Evolutionary conservation across 2,113 vertebrate genomes (phyloP), one percentile per base, ranked within the genome.

Genomic region (Oreotrochilus melanogaster): DNA sequence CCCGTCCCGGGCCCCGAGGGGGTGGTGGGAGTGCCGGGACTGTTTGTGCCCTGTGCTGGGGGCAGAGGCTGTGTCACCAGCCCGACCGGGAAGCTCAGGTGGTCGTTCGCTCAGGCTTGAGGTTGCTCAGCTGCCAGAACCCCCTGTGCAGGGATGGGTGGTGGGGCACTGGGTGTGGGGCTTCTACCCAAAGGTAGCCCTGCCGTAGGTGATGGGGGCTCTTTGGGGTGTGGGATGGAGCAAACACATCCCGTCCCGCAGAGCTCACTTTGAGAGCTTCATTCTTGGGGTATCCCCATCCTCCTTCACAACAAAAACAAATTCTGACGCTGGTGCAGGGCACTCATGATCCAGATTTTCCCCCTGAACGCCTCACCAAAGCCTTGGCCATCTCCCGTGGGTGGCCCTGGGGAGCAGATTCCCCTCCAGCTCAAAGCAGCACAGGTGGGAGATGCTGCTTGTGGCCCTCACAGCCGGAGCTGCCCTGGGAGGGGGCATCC

Each of bases 211-310:
- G 31, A 14, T 54, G 17, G 39, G n/a, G 27, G 65, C 50, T 73
- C 80, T 2, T 13, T 61, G 7, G 24, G 19, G 7, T 13, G 9
- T 28, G 33, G 16, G 45, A 53, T 91, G 67, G 30, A 79, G 19
- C 8, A 42, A 72, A 64, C 0, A 0, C 18, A 31, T 5, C 24
- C 37, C 28, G 7, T 60, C 42, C 10, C 22, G 15, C 9, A 2
- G 2, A 14, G 31, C 23, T 67, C 30, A 7, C 4, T 92, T 42
- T 0, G 2, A 54, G 66, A 86, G 42, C n/a, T 66, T 82, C 13
- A 9, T 5, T 7, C 1, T 13, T 37, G 19, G 67, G 18, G 10
- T 79, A 35, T 70, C 0, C 0, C 21, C 3, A 0, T 43, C 18
- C 4, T 82, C 13, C 60, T 72, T 39, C 27, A 14, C 2, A 13